phyloP scores from a whole-genome alignment of 2,113 vertebrate species.

The Crypturellus undulatus region DNA sequence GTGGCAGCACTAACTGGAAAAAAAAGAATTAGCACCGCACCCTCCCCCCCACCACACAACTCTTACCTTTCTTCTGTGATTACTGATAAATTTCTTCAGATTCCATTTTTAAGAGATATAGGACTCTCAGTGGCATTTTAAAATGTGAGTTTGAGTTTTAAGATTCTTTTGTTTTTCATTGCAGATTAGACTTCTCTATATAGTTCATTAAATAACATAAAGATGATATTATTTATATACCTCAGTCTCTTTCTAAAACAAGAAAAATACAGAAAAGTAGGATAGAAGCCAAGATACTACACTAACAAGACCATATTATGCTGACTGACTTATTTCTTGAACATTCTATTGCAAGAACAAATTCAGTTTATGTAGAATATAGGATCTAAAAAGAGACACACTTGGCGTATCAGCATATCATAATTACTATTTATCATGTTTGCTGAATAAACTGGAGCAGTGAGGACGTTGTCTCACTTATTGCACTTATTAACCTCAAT shows the following conservation, averaged over 20 bases:
- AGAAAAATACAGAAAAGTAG: background rate
- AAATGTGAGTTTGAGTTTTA: background rate
- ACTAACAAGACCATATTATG: background rate
- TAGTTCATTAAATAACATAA: background rate
- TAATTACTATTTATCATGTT: conserved; percentile 32
- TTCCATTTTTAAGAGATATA: background rate
- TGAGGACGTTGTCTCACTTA: background rate
- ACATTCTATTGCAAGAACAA: background rate
- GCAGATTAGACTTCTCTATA: background rate
- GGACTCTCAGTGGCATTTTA: background rate
- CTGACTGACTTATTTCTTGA: background rate
- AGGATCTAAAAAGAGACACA: background rate
- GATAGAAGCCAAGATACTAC: background rate
- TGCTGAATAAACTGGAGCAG: conserved; percentile 36
- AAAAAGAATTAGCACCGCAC: background rate
- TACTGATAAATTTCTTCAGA: background rate
- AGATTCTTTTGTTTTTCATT: background rate
- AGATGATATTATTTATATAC: background rate
- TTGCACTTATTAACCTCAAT: background rate
- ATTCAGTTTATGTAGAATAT: background rate
- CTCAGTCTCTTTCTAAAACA: background rate
- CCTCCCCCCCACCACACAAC: background rate
- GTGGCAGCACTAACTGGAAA: background rate
- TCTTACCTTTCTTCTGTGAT: background rate
- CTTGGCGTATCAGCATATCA: background rate